A percentile compares a stretch with the other conserved stretches of the same genome.
These are phyloP conservation scores for Drosophila sp. DNA, from an alignment of 1,140 invertebrate species.

Conservation along the genomic window DNA sequence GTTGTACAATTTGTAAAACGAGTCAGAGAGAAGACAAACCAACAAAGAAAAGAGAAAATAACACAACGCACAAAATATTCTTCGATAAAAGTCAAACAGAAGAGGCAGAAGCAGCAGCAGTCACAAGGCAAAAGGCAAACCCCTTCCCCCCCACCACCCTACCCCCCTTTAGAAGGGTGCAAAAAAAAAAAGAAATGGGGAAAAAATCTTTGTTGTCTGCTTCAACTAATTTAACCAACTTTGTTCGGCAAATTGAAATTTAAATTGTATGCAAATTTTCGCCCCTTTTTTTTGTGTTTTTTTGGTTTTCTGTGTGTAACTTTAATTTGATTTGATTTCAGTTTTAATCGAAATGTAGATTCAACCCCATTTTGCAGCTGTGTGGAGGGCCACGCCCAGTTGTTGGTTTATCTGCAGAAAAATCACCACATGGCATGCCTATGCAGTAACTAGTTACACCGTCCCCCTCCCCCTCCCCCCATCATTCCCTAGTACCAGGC, in stretches of 20 bases:
- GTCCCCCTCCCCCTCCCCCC: not conserved
- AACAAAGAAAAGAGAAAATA: constrained; percentile 15
- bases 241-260: constrained; percentile 78
- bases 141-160: not conserved
- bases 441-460: constrained; percentile 23
- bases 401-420: constrained; percentile 60
- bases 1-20: constrained; percentile 79
- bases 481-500: constrained; percentile 27
- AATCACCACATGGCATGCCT: constrained; percentile 67
- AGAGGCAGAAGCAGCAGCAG: constrained; percentile 19
- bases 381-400: constrained; percentile 60
- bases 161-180: constrained; percentile 31
- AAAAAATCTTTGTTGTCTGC: constrained; percentile 70
- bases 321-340: constrained; percentile 61
- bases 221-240: constrained; percentile 50
- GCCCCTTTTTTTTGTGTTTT: constrained; percentile 9
- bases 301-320: constrained; percentile 47
- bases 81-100: constrained; percentile 49
- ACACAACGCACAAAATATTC: constrained; percentile 45
- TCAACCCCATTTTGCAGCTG: constrained; percentile 64
- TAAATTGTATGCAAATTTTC: constrained; percentile 80
- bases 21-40: constrained; percentile 40
- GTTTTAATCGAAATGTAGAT: constrained; percentile 76
- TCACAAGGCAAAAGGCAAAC: constrained; percentile 29
- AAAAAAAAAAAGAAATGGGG: constrained; percentile 2